Evolutionary conservation across 2,113 vertebrate species (phyloP).

Genomic region (Melanerpes formicivorus): DNA sequence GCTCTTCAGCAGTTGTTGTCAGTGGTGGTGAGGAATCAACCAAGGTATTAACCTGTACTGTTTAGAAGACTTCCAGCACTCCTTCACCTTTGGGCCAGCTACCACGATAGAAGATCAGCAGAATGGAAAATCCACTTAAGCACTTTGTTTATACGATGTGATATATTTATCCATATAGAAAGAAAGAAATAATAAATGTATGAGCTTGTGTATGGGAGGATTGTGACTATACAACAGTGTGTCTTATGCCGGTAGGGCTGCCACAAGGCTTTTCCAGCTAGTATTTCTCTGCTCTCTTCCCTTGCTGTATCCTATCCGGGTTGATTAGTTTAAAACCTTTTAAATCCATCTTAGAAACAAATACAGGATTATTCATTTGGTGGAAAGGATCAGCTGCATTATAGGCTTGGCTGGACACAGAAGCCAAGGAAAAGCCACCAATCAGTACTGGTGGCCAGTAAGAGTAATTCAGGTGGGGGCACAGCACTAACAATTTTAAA

Average conservation of each 20-base stretch:
- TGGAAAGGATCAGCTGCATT: neutral
- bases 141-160: neutral
- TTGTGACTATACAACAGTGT: neutral
- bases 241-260: neutral
- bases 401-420: neutral
- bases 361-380: neutral
- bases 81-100: neutral
- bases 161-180: neutral
- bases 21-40: neutral
- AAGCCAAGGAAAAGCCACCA: neutral
- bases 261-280: neutral
- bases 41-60: neutral
- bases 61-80: neutral
- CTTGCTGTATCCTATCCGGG: neutral
- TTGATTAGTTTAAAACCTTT: neutral
- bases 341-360: neutral
- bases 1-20: neutral
- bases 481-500: neutral
- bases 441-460: neutral
- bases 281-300: neutral
- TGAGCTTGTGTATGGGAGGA: accelerated
- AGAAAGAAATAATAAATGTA: neutral
- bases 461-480: neutral
- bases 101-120: neutral
- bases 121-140: neutral